phyloP scores from a whole-genome alignment of 2,888 invertebrate species.

The Rhopalosiphum nymphaeae region DNA sequence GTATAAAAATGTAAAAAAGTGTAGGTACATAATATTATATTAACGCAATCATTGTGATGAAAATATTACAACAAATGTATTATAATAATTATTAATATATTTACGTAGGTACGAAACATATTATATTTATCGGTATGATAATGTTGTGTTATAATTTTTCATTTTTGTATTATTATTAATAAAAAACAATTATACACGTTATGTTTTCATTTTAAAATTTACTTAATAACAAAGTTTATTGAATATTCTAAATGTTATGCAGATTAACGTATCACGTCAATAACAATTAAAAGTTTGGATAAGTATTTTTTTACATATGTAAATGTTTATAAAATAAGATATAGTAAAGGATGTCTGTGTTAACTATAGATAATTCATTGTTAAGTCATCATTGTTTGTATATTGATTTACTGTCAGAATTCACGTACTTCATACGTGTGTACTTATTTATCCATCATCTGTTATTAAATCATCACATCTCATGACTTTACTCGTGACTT shows the following conservation, averaged over 20 bases:
- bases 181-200: neutral
- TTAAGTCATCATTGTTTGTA: neutral
- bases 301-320: neutral
- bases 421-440: neutral
- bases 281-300: neutral
- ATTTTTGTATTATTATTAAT: neutral
- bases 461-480: neutral
- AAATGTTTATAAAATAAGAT: neutral
- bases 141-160: neutral
- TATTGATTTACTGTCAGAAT: conserved; percentile 12
- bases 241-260: neutral
- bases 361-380: conserved; percentile 1
- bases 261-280: neutral
- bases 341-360: neutral
- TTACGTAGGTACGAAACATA: neutral
- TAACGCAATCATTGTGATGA: neutral
- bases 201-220: neutral
- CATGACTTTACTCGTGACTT: neutral
- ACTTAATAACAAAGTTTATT: neutral
- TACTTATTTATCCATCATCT: neutral
- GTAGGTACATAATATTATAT: neutral
- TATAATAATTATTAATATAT: neutral
- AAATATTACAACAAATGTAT: neutral
- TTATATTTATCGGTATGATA: neutral
- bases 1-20: neutral